Conservation (phyloP, 2,113 vertebrate species). For the Columba janthina region DNA sequence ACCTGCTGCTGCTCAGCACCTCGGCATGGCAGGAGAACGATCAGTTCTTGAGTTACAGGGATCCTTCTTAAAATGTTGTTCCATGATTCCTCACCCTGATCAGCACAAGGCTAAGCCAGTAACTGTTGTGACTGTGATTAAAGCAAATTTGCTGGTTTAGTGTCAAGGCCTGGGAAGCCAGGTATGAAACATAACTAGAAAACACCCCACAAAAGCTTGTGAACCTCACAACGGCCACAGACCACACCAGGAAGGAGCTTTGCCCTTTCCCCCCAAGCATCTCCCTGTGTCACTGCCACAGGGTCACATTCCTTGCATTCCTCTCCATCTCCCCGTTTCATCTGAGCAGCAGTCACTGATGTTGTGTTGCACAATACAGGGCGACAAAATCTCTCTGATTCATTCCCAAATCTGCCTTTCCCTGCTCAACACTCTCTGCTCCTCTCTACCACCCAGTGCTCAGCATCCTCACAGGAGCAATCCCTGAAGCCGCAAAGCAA, state of each 20-base stretch:
- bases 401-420: background rate
- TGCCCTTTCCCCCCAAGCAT: fast-evolving
- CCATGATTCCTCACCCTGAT: background rate
- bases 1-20: background rate
- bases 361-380: fast-evolving
- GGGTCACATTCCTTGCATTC: fast-evolving
- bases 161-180: background rate
- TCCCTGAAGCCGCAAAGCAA: background rate
- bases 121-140: no score
- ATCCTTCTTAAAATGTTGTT: background rate
- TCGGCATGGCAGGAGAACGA: fast-evolving
- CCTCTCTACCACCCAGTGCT: fast-evolving
- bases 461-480: background rate
- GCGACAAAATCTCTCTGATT: background rate
- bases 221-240: background rate
- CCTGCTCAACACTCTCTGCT: background rate
- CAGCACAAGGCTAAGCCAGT: background rate
- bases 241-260: background rate
- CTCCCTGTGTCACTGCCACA: background rate
- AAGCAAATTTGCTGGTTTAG: background rate
- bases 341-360: background rate
- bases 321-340: background rate
- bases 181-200: background rate
- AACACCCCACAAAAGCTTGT: background rate
- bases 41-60: background rate